Base-by-base conservation (phyloP, 2,113 vertebrate genomes). In the Erinaceus europaeus region DNA sequence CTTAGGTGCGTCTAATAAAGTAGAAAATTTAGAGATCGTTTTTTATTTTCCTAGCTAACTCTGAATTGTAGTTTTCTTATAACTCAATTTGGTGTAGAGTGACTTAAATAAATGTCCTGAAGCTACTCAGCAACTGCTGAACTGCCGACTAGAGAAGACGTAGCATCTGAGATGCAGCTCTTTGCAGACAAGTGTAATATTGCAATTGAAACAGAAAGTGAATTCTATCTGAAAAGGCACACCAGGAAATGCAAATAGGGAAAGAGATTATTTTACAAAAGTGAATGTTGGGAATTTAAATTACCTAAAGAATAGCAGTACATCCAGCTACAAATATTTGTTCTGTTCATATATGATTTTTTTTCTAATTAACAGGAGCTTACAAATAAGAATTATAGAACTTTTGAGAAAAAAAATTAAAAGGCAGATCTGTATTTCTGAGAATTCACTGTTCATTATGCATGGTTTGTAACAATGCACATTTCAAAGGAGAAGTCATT, bases 401-500 rank as follows among this genome's bases (percentile, higher is more conserved):
- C 42, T 86, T 92, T 94, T 94, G 86, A 18, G 86, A 94, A 90
- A 72, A 0, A 2, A 92, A 96, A 95, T 93, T 88, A 44, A 95
- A 94, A 88, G 87, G 74, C 44, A 93, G 86, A 86, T 68, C 7
- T 90, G 57, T 71, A 82, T 90, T 94, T 96, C 88, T 94, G 79
- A 96, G 93, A 92, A 95, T 95, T 95, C 53, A 14, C 87, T 96
- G 38, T 89, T 97, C 94, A 95, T 95, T 95, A 96, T 95, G 94
- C 95, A 91, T 1, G 23, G 52, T 91, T 87, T 91, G 65, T 93
- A 94, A 93, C 74, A 95, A 94, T 65, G 65, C 27, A 40, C 88
- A 91, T 96, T 97, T 97, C 91, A 96, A 95, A 96, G 94, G 95
- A 78, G 88, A 96, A 96, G 80, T 95, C 95, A 94, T 94, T 96